These are phyloP conservation scores for Drosophila aff. DNA, from an alignment of 1,140 invertebrate species.

Conservation along the genomic window DNA sequence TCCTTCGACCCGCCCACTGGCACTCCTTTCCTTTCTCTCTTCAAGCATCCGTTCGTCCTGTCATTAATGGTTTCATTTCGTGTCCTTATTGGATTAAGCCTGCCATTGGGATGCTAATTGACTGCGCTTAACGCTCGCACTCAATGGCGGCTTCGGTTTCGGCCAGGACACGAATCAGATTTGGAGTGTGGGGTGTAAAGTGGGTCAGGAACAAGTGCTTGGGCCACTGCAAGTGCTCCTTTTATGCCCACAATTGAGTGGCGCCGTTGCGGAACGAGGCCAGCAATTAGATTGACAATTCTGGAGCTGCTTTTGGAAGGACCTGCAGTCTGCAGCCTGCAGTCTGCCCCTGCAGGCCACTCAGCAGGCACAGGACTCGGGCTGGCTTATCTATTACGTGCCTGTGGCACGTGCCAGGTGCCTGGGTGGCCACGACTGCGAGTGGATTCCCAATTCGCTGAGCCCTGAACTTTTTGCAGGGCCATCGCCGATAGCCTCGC, in stretches of 20 bases:
- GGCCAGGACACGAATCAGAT: constrained; percentile 1
- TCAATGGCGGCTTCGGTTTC: constrained; percentile 18
- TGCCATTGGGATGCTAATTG: constrained; percentile 73
- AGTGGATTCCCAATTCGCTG: constrained; percentile 10
- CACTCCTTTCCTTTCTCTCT: neutral
- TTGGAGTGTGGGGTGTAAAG: neutral
- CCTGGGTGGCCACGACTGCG: constrained; percentile 1
- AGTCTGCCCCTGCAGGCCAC: constrained; percentile 5
- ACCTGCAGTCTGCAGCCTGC: neutral
- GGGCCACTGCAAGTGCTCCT: constrained; percentile 40
- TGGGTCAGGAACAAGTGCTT: neutral
- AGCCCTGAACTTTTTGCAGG: constrained; percentile 10
- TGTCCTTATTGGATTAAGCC: constrained; percentile 79
- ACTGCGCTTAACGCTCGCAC: constrained; percentile 65
- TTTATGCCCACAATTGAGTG: constrained; percentile 54
- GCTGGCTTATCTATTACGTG: constrained; percentile 65
- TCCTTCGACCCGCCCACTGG: neutral
- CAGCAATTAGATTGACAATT: constrained; percentile 69
- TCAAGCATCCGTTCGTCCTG: constrained; percentile 32
- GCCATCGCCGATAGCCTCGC: constrained; percentile 25
- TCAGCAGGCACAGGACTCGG: constrained; percentile 26
- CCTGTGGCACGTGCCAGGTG: constrained; percentile 44
- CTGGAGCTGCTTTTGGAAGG: neutral
- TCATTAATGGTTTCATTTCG: constrained; percentile 79
- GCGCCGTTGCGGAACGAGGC: constrained; percentile 4